Evolutionary conservation across 1,140 invertebrate genomes (phyloP).

Genomic region (Drosophila pruinosa): DNA sequence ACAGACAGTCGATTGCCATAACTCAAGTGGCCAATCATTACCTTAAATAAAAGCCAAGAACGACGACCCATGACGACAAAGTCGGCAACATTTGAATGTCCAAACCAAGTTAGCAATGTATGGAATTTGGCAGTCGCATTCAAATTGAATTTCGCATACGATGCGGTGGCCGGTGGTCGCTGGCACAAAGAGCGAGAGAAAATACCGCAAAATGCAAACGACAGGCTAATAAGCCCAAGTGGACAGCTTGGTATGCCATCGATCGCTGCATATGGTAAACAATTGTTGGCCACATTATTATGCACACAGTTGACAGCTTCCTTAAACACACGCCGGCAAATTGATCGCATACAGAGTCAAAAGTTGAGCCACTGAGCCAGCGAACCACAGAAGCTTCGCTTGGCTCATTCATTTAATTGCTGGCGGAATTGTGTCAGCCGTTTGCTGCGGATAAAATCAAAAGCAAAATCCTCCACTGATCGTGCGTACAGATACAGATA

Average conservation of each 20-base stretch:
- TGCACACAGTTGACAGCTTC: conserved; percentile 73
- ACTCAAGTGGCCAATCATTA: background rate
- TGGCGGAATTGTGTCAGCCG: conserved; percentile 72
- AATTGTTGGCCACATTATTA: conserved; percentile 70
- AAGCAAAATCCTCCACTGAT: conserved; percentile 47
- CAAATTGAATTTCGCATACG: conserved; percentile 47
- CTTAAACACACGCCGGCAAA: conserved; percentile 57
- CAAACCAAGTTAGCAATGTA: conserved; percentile 64
- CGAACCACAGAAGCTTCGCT: conserved; percentile 16
- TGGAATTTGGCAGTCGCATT: conserved; percentile 63
- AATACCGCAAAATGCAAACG: conserved; percentile 78
- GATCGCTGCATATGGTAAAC: conserved; percentile 75
- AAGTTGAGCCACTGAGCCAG: background rate
- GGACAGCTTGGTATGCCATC: conserved; percentile 71
- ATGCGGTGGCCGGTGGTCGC: background rate
- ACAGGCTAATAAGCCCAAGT: conserved; percentile 75
- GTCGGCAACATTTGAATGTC: conserved; percentile 68
- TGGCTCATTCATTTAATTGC: conserved; percentile 71
- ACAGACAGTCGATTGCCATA: background rate
- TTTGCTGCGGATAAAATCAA: conserved; percentile 26
- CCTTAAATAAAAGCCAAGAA: background rate
- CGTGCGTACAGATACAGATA: conserved; percentile 56
- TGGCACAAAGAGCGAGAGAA: conserved; percentile 30
- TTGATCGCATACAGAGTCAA: background rate
- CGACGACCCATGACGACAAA: background rate